phyloP scores from a whole-genome alignment of 2,113 vertebrate genomes.

The Chloebia gouldiae region DNA sequence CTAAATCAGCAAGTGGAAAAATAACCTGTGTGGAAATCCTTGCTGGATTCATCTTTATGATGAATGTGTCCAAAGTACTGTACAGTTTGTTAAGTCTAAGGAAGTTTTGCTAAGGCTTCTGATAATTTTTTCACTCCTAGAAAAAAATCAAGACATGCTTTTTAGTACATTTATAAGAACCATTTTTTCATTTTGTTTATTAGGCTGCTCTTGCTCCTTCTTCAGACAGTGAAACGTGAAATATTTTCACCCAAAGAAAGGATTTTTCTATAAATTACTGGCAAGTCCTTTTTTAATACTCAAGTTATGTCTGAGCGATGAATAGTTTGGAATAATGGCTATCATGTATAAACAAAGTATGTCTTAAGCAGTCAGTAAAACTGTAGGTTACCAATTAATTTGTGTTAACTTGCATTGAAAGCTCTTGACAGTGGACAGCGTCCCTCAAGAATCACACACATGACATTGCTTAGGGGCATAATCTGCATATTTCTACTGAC shows the following conservation, averaged over 20 bases:
- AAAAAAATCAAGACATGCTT: neutral
- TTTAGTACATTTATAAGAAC: neutral
- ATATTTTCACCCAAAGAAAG: neutral
- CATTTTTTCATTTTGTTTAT: neutral
- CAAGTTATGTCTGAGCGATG: neutral
- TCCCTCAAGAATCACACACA: neutral
- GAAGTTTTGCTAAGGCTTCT: neutral
- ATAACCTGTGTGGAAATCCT: neutral
- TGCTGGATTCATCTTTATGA: neutral
- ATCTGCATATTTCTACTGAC: constrained; percentile 31
- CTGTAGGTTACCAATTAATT: neutral
- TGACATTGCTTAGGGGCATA: neutral
- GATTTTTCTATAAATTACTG: neutral
- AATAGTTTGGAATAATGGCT: neutral
- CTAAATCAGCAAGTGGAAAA: neutral
- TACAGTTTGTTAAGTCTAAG: neutral
- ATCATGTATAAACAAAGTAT: neutral
- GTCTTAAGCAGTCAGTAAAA: neutral
- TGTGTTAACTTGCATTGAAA: neutral
- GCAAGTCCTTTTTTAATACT: neutral
- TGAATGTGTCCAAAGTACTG: neutral
- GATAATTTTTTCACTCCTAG: neutral
- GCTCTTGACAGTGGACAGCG: neutral
- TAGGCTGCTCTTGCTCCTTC: neutral
- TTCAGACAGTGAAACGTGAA: neutral